Evolutionary conservation across 2,113 vertebrate species (phyloP), one percentile per base, ranked within the genome.

Genomic region (Parotia lawesii): DNA sequence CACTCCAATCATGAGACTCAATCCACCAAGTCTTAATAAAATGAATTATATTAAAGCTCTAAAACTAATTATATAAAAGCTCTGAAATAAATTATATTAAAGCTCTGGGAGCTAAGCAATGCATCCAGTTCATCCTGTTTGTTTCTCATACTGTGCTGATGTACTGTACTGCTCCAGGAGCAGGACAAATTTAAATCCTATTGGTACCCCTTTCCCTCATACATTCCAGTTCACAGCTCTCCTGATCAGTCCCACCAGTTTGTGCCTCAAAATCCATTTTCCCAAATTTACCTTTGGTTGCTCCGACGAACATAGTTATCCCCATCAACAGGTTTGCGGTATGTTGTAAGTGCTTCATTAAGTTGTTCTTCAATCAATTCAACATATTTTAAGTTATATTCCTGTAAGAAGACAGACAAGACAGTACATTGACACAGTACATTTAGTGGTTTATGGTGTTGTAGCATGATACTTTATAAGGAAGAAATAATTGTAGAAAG

Each of bases 291-390:
- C 99, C 99, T 99, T 98, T 99, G 99, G 97, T 99, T 99, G 98
- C 99, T 99, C 58, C 99, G 98, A 93, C 99, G 98, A 90, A 99
- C 99, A 21, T 99, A 99, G 96, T 99, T 99, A 98, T 99, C 99
- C 74, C 99, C 99, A 97, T 99, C 99, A 37, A 99, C 97, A 90
- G 99, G 99, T 96, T 99, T 99, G 78, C 99, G 98, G 57, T 99
- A 99, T 7, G 99, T 99, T 74, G 99, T 99, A 88, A 99, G 99
- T 87, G 99, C 99, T 98, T 99, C 99, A 51, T 99, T 99, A 72
- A 99, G 98, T 89, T 99, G 99, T 89, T 99, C 99, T 95, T 99
- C 99, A 93, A 99, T 99, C 94, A 99, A 79, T 85, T 99, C 99
- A 91, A 99, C 99, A 22, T 99, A 99, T 91, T 99, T 99, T 73